Percentiles rank a stretch among this genome's conserved stretches.
phyloP scores from a whole-genome alignment of 2,888 invertebrate genomes.

The Desoria tigrina region DNA sequence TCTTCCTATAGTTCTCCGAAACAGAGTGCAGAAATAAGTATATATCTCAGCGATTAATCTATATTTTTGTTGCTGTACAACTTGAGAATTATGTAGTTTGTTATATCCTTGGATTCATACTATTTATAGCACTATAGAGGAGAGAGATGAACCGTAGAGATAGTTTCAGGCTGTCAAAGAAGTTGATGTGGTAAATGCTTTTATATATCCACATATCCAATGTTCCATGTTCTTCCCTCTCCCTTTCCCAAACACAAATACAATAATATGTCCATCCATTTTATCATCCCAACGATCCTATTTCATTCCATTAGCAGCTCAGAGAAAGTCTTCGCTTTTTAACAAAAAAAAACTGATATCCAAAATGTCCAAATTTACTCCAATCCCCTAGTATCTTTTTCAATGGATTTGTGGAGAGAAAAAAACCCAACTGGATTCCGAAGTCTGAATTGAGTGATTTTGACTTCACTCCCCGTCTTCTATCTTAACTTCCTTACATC shows the following conservation, averaged over 20 bases:
- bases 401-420: not conserved
- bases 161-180: slow-evolving; percentile 30
- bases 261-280: slow-evolving; percentile 15
- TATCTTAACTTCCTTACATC: too few species aligned
- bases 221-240: not conserved
- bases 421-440: too few species aligned
- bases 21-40: too few species aligned
- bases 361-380: slow-evolving; percentile 9
- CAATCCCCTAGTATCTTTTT: slow-evolving; percentile 4
- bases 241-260: not conserved
- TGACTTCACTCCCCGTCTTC: too few species aligned
- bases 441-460: too few species aligned
- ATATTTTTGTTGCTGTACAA: too few species aligned
- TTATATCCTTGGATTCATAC: too few species aligned
- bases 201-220: slow-evolving; percentile 47
- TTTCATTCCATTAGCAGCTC: slow-evolving; percentile 48
- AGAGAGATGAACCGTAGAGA: slow-evolving; percentile 27
- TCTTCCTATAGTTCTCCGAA: too few species aligned
- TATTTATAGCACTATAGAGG: too few species aligned
- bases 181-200: slow-evolving; percentile 51
- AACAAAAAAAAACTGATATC: slow-evolving; percentile 5
- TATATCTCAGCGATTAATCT: too few species aligned
- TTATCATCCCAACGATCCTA: slow-evolving; percentile 31
- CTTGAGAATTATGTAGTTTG: too few species aligned
- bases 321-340: not conserved